Conservation (phyloP, 2,113 vertebrate genomes). For the Callopanchax toddi region DNA sequence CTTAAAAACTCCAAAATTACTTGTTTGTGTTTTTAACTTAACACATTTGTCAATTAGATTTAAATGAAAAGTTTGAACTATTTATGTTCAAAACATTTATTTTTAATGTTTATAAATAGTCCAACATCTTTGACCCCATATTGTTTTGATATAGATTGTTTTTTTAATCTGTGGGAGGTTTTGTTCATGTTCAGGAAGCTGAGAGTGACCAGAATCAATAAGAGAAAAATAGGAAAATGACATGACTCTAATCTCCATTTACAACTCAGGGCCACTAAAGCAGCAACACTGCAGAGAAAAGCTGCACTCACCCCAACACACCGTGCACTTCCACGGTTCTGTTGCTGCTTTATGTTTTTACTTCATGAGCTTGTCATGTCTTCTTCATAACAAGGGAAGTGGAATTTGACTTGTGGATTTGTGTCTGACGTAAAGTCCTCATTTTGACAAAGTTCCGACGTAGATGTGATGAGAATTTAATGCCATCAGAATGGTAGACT, state of each 20-base stretch:
- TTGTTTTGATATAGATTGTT: constrained; percentile 33
- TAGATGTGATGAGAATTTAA: constrained; percentile 68
- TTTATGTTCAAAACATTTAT: too few species aligned
- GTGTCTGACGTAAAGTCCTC: constrained; percentile 60
- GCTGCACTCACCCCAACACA: too few species aligned
- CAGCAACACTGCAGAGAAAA: constrained; percentile 60
- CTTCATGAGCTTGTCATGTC: constrained; percentile 43
- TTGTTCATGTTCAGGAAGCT: constrained; percentile 77
- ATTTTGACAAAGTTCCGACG: constrained; percentile 56
- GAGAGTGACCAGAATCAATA: constrained; percentile 83
- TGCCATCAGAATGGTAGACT: constrained; percentile 58
- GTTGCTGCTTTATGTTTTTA: too few species aligned
- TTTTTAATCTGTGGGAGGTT: constrained; percentile 71
- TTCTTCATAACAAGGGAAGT: constrained; percentile 30
- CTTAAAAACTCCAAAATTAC: too few species aligned
- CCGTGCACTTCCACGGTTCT: too few species aligned
- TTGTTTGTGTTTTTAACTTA: too few species aligned
- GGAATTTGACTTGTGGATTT: constrained; percentile 59
- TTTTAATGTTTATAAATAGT: too few species aligned
- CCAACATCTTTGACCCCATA: neutral
- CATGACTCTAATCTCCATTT: constrained; percentile 84
- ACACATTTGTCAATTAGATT: too few species aligned
- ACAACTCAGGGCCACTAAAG: constrained; percentile 77
- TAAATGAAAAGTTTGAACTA: too few species aligned
- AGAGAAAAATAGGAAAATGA: constrained; percentile 83